Evolutionary conservation across 2,888 invertebrate species (phyloP).

Genomic region (Junonia oenone): DNA sequence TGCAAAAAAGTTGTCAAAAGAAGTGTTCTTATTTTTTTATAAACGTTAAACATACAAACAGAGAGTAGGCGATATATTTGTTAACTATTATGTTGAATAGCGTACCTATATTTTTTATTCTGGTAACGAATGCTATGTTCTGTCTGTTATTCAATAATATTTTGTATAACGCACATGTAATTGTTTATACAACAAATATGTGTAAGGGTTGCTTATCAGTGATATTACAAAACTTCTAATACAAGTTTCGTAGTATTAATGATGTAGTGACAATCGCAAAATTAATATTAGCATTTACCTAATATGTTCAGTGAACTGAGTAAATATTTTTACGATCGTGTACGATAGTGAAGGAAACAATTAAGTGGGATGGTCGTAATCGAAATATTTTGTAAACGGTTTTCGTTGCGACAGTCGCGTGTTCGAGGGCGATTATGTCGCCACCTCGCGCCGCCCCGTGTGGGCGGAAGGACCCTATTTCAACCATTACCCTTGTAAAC

Average conservation of each 20-base stretch:
- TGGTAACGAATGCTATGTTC: no score
- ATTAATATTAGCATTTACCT: background rate
- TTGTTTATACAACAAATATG: no score
- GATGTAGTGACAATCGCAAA: background rate
- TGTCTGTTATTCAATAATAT: no score
- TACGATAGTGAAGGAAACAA: constrained; percentile 60
- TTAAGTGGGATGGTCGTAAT: constrained; percentile 67
- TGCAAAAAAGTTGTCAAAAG: constrained; percentile 13
- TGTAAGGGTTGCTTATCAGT: no score
- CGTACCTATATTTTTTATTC: background rate
- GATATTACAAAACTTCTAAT: background rate
- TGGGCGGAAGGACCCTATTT: constrained; percentile 31
- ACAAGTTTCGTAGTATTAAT: background rate
- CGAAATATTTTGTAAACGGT: constrained; percentile 70
- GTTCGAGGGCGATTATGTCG: constrained; percentile 60
- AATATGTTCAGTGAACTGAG: background rate
- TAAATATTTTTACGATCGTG: constrained; percentile 35
- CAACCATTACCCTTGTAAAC: constrained; percentile 30
- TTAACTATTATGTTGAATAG: background rate
- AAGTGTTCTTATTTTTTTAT: constrained; percentile 12
- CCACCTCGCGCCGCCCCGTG: constrained; percentile 32
- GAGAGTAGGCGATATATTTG: background rate
- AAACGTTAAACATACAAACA: background rate
- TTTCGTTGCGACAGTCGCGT: constrained; percentile 56
- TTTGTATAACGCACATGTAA: no score